Base-by-base conservation (phyloP, 1,140 invertebrate species). In the Goniozus legneri region DNA sequence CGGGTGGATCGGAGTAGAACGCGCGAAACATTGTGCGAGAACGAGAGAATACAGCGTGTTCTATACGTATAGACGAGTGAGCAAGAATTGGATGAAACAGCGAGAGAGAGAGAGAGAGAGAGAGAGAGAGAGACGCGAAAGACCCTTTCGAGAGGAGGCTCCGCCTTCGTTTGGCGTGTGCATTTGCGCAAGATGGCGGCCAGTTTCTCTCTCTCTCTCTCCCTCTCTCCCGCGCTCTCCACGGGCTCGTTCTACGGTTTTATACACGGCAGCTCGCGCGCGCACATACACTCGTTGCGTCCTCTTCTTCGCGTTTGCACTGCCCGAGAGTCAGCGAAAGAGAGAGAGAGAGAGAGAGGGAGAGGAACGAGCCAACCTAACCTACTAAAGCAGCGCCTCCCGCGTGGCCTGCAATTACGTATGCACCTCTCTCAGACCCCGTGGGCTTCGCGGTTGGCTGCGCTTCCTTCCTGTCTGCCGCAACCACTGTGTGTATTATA, bases 171-270 rank as follows among this genome's bases (percentile, higher is more conserved):
- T 60, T 58, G 60, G 62, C 62, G 59, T 65, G 58, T 67, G 62
- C 68, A 69, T 73, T 73, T 73, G 69, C 71, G 64, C 71, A 74
- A 74, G 71, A 74, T 75, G 73, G 73, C 73, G 71, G 64, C 69
- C 24, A 4, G 10, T 27, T 33, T 32, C 32, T 15, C 14, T 18
- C 42, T 35, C 32, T 24, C 15, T 35, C 42, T 31, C 47, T 54
- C 44, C 47, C 51, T 43, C 40, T 36, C 43, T 14, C 53, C 43
- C 41, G 21, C 31, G 36, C 44, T 51, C 39, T 43, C 27, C 39
- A 37, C 56, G 54, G 35, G n/a, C n/a, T n/a, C n/a, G n/a, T n/a
- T n/a, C n/a, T n/a, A n/a, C n/a, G n/a, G n/a, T n/a, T n/a, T 24
- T 47, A 27, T 27, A 27, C 24, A 6, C 10, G 24, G 24, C 24